Base-by-base conservation (phyloP, 2,113 vertebrate genomes). In the Thymallus thymallus region DNA sequence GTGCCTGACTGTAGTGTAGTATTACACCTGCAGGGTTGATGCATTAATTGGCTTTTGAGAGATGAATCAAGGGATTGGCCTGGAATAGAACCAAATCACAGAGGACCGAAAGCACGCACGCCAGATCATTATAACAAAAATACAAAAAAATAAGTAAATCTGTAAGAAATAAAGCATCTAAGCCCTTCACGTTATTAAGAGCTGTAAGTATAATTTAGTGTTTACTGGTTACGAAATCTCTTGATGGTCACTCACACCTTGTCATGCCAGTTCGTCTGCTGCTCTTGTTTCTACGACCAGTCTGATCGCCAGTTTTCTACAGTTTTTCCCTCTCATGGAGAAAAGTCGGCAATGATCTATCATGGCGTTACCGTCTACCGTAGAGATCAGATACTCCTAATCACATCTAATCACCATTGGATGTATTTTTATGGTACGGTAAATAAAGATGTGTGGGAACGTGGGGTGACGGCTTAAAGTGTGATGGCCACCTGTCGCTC, bases 401-500 rank as follows among this genome's bases (percentile, higher is more conserved):
- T n/a, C n/a, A n/a, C n/a, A n/a, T n/a, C n/a, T n/a, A n/a, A n/a
- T 75, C 32, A n/a, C 41, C 29, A 16, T 5, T 55, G 68, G 29
- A 23, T 23, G 22, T 61, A 22, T 24, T 30, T 13, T 13, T 24
- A 45, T 3, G 41, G 9, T 32, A 32, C 45, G 3, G 22, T 60
- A 13, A 68, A 18, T 16, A 62, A 9, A 51, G 62, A 56, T 29
- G 48, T 29, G 18, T 18, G 45, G 14, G 61, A 12, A 18, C 45
- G 29, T 16, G 4, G 13, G 10, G 62, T 64, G 22, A 63, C 23
- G 4, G 62, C 62, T 64, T 30, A 13, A 30, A 29, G 3, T 13
- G 13, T 22, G 18, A 55, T 18, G 72, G 77, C 88, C 88, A 83
- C 88, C 88, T 77, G 86, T 81, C 80, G 85, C 73, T 86, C 6